Evolutionary conservation across 2,888 invertebrate species (phyloP).

Genomic region (Pyrrhia umbra): DNA sequence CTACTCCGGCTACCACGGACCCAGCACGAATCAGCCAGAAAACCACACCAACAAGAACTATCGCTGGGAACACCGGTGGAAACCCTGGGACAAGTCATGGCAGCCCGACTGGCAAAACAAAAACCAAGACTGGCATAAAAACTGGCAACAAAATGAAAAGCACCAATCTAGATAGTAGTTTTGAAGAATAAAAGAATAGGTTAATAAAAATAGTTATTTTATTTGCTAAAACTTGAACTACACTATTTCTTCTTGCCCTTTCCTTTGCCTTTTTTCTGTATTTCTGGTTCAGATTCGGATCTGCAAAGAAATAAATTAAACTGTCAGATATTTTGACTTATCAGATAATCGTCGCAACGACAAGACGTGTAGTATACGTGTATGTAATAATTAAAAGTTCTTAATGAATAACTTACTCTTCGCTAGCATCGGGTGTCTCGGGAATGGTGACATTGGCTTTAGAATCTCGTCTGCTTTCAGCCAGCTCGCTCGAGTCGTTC

Average conservation of each 20-base stretch:
- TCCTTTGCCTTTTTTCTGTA: conserved; percentile 74
- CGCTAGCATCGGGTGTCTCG: conserved; percentile 85
- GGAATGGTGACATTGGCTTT: conserved; percentile 84
- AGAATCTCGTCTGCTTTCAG: conserved; percentile 66
- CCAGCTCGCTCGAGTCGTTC: conserved; percentile 77
- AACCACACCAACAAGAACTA: conserved; percentile 67
- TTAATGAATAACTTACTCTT: conserved; percentile 76
- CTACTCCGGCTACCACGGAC: conserved; percentile 61
- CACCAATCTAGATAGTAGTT: conserved; percentile 37
- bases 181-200: conserved; percentile 31
- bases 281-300: conserved; percentile 81
- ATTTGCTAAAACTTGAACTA: conserved; percentile 14
- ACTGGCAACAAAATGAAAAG: conserved; percentile 41
- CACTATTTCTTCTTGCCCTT: conserved; percentile 75
- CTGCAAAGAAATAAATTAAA: conserved; percentile 65
- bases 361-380: too few species aligned
- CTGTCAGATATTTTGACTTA: background rate
- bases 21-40: conserved; percentile 62
- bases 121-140: conserved; percentile 51
- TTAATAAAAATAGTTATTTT: conserved; percentile 36
- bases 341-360: too few species aligned
- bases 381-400: too few species aligned
- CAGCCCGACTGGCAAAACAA: conserved; percentile 59
- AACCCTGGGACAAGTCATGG: conserved; percentile 75
- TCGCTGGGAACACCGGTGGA: conserved; percentile 73